These are phyloP conservation scores for Ciconia stormi DNA, from an alignment of 2,113 vertebrate species.

Conservation along the genomic window DNA sequence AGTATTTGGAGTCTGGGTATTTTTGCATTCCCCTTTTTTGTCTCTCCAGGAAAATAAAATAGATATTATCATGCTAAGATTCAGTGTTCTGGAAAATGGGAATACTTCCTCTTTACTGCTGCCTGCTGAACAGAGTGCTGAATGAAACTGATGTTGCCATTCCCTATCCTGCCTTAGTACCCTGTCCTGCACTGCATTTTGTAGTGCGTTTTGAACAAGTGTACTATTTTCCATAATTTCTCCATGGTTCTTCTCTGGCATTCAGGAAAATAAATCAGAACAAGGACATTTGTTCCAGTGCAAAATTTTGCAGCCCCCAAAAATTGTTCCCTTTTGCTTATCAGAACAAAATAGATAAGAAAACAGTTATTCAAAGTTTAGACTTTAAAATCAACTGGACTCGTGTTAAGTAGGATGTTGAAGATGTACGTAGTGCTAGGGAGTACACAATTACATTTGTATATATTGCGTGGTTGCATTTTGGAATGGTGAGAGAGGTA, in stretches of 20 bases:
- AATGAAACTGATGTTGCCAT: background rate
- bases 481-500: background rate
- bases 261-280: background rate
- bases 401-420: background rate
- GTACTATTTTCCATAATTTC: background rate
- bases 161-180: background rate
- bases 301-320: background rate
- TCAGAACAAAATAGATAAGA: background rate
- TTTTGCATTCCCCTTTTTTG: background rate
- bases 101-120: background rate
- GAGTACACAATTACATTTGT: background rate
- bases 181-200: background rate
- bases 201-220: background rate
- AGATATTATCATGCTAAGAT: background rate
- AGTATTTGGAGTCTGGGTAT: background rate
- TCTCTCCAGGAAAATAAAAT: background rate
- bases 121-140: background rate
- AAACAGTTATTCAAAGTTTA: background rate
- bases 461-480: background rate
- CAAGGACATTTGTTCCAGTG: background rate
- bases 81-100: background rate
- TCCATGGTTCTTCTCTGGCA: background rate
- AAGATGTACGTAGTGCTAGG: background rate
- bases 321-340: background rate
- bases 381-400: background rate